Base-by-base conservation (phyloP, 2,113 vertebrate genomes). In the Mobula hypostoma region DNA sequence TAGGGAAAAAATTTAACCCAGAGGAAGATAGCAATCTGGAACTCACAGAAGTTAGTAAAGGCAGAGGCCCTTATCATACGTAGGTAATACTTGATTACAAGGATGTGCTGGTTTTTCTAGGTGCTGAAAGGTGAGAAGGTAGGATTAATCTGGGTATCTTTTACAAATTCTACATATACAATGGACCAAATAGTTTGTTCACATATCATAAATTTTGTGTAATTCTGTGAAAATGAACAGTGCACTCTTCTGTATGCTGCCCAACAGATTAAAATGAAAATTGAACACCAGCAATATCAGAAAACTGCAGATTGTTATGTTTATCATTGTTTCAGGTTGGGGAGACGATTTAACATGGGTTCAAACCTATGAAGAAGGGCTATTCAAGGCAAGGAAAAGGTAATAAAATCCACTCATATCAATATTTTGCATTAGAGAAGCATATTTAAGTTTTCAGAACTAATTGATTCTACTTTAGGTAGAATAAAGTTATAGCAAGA, bases 311-410 rank as follows among this genome's bases (percentile, higher is more conserved):
- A 66, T 74, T 91, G 61, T 63, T 29, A 91, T 74, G 8, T 29
- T 21, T 48, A 29, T 74, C 74, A 29, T 93, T 93, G 40, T 93
- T 94, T 95, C 95, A 99, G 99, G 99, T 82, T 99, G 98, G 98
- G 99, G 98, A 0, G 99, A 99, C 95, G 97, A 98, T 94, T 97
- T 98, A 94, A 97, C 98, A 95, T 99, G 98, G 99, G 98, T 98
- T 0, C 99, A 99, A 97, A 99, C 99, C 0, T 99, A 99, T 0
- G 98, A 99, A 95, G 98, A 99, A 95, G 98, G 96, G 6, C 96
- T 99, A 1, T 98, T 97, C 95, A 98, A 98, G 96, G 87, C 98
- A 94, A 98, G 0, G 97, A 74, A 96, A 94, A 95, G 95, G 98
- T 99, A 96, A 96, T 90, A 66, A 66, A 32, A 66, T 48, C 14